Evolutionary conservation across 2,113 vertebrate genomes (phyloP).

Genomic region (Piliocolobus tephrosceles): DNA sequence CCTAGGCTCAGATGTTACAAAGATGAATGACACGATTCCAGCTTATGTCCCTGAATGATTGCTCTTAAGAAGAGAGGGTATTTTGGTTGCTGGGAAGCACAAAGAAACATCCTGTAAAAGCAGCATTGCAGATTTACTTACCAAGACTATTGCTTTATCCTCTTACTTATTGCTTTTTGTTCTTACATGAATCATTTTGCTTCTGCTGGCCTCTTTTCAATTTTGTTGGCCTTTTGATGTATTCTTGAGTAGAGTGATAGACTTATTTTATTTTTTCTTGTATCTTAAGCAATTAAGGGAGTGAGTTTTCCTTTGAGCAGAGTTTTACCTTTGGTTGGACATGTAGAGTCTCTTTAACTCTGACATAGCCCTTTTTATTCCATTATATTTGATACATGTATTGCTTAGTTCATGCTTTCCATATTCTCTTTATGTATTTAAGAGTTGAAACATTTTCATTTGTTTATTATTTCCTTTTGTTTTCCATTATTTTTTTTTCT

Average conservation of each 20-base stretch:
- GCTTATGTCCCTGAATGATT: background rate
- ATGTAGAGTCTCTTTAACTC: background rate
- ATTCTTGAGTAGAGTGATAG: background rate
- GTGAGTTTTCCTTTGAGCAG: background rate
- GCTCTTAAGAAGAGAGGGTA: background rate
- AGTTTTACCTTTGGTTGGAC: background rate
- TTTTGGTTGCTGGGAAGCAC: background rate
- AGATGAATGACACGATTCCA: background rate
- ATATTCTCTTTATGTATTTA: background rate
- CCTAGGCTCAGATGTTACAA: background rate
- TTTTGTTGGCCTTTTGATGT: background rate
- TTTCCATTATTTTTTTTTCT: background rate
- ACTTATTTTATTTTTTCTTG: background rate
- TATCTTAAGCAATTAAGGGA: background rate
- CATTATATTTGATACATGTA: background rate
- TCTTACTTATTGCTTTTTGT: background rate
- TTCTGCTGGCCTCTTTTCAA: background rate
- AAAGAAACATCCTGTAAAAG: background rate
- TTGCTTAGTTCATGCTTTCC: background rate
- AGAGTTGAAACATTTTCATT: background rate
- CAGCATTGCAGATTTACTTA: background rate
- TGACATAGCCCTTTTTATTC: background rate
- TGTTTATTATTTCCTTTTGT: background rate
- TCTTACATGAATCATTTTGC: background rate
- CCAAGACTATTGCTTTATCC: background rate